phyloP scores from a whole-genome alignment of 2,797 vertebrate species.

The Perodicticus potto region DNA sequence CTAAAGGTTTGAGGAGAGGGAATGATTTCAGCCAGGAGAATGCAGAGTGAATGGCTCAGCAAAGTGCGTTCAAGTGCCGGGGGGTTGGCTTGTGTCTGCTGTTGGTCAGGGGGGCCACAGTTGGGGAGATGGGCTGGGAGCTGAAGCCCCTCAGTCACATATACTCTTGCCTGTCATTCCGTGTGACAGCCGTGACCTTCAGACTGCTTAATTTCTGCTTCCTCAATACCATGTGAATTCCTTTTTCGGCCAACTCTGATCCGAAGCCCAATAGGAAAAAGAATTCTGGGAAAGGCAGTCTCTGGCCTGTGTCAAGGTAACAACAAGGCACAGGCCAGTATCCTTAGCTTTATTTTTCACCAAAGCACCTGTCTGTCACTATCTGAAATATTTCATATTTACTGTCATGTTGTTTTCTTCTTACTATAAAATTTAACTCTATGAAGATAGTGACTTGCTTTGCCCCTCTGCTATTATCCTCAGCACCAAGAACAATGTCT shows the following conservation, averaged over 20 bases:
- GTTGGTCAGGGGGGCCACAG: neutral
- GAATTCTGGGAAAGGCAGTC: slow-evolving; percentile 21
- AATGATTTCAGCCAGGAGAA: neutral
- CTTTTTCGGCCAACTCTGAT: neutral
- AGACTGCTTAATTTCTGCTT: neutral
- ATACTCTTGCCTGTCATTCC: neutral
- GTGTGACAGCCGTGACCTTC: neutral
- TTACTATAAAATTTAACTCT: neutral
- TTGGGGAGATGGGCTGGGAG: neutral
- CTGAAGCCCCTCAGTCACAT: neutral
- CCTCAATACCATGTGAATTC: neutral
- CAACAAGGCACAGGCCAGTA: neutral
- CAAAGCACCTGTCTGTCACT: neutral
- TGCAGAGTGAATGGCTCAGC: neutral
- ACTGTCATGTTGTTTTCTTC: neutral
- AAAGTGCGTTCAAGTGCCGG: neutral
- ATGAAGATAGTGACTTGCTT: neutral
- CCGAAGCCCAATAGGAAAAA: neutral
- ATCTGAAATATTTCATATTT: neutral
- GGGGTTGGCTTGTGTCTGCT: neutral
- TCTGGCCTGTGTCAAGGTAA: neutral
- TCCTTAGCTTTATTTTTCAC: neutral
- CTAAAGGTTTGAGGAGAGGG: neutral
- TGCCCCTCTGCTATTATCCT: neutral
- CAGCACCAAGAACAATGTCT: neutral